Percentiles rank a stretch among this genome's conserved stretches.
phyloP scores from a whole-genome alignment of 2,888 invertebrate genomes.

The Zelleria hepariella region DNA sequence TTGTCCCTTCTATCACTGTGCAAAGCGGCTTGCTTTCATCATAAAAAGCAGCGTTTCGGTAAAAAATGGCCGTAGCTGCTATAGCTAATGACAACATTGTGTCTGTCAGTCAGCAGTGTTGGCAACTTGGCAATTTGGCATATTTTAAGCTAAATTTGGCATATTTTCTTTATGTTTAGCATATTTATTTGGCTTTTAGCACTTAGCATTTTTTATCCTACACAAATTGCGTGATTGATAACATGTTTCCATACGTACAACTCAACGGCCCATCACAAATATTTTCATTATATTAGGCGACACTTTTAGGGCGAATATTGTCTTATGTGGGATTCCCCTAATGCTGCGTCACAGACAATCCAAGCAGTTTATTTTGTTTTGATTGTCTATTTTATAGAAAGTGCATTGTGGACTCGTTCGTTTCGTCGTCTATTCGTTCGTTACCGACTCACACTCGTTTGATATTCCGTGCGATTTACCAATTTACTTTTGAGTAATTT shows the following conservation, averaged over 20 bases:
- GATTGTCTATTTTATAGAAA: background rate
- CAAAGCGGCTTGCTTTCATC: too few relatives aligned
- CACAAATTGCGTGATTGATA: too few relatives aligned
- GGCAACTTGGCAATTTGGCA: background rate
- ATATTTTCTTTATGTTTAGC: too few relatives aligned
- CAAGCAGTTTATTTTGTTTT: background rate
- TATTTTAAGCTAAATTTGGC: background rate
- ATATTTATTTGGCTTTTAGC: background rate
- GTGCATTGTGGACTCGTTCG: too few relatives aligned
- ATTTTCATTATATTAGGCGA: background rate
- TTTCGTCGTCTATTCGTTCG: too few relatives aligned
- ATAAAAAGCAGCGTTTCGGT: too few relatives aligned
- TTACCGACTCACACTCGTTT: background rate
- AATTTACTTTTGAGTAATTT: background rate
- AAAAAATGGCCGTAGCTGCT: too few relatives aligned
- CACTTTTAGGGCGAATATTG: background rate
- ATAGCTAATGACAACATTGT: too few relatives aligned
- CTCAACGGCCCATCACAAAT: background rate
- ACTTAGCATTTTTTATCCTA: background rate
- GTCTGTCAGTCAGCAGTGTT: too few relatives aligned
- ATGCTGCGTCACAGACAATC: background rate
- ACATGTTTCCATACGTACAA: background rate
- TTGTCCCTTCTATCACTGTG: too few relatives aligned
- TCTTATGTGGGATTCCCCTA: too few relatives aligned
- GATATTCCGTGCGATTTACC: too few relatives aligned